Evolutionary conservation across 2,113 vertebrate species (phyloP), one percentile per base, ranked within the genome.

Genomic region (Trogon melanurus): DNA sequence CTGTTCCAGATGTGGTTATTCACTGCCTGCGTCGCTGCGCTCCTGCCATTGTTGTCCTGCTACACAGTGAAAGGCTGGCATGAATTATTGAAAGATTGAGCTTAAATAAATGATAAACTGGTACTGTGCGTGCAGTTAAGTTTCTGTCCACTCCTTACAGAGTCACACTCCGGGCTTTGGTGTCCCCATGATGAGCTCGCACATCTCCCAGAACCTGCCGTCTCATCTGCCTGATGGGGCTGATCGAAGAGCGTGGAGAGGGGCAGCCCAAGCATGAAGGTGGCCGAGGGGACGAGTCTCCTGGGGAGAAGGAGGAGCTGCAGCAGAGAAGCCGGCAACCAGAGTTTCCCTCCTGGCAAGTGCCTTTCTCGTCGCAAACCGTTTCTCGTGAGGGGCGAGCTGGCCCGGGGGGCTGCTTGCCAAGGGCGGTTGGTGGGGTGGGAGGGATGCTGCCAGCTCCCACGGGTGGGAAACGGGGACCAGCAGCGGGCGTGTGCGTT

Each of bases 291-390:
- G 88, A 91, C 66, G 95, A 95, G 85, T 79, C 91, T 94, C 96
- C 97, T 6, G 81, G 74, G 60, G 94, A 97, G 92, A 96, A 95
- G 73, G 96, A 98, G 90, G 94, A 96, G 47, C 64, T 2, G 19
- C 97, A 85, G 22, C 95, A 81, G 79, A 92, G 94, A 74, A 97
- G 72, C 96, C 41, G 96, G 73, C 93, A 96, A 50, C 94, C 95
- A 4, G 94, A 98, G 69, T 97, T 97, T 85, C 96, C 97, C 65
- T 97, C 95, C 91, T 98, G 98, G 98, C 97, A 98, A 98, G 98
- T 98, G 89, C 10, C 48, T 84, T 86, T 72, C 70, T 53, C 8
- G 53, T 86, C 60, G 44, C 36, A 36, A 57, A 57, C 2, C 2
- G 1, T 70, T 71, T 30, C 23, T 51, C 1, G 3, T 6, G 6